Evolutionary conservation across 2,113 vertebrate species (phyloP), one percentile per base, ranked within the genome.

Genomic region (Poeciliopsis turrubarensis): DNA sequence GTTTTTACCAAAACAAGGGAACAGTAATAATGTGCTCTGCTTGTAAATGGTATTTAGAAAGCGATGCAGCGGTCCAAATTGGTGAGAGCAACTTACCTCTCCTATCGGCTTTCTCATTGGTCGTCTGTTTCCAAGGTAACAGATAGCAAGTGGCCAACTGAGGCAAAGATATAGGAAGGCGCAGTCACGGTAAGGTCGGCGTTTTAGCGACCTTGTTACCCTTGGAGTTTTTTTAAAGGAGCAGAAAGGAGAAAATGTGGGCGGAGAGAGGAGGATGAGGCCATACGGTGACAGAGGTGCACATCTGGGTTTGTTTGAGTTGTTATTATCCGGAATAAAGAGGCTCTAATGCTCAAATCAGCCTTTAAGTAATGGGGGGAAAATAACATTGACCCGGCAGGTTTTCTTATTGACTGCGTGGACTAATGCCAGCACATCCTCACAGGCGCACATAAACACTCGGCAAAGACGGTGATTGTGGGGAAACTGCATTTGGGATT

Each of bases 401-500:
- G 66, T 76, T 65, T 88, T 86, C 81, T 79, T 79, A 87, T 82
- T 74, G 84, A 73, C 79, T 74, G 34, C 54, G 65, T 32, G 29
- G 27, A 79, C 22, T 47, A 61, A 68, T 51, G 54, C 85, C 72
- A 39, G 37, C 73, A 74, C 77, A 67, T 4, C 54, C 70, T 51
- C 73, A 79, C 64, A 70, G 34, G 72, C 60, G 65, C 69, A 70
- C 31, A 75, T 32, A 73, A 64, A 73, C 47, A 76, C 62, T 70
- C 57, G 37, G 41, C 73, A 62, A 73, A n/a, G 75, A 37, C 80
- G 68, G 65, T 73, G 75, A 75, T 70, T 78, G 78, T 77, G 71
- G 77, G 78, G 76, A 84, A 75, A 68, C 68, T 68, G 30, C 75
- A 81, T 88, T 94, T 89, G 87, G 84, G 68, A 87, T 93, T 95